A percentile compares a stretch with the other conserved stretches of the same genome.
Conservation (phyloP, 2,797 vertebrate species). For the Channallabes apus region DNA sequence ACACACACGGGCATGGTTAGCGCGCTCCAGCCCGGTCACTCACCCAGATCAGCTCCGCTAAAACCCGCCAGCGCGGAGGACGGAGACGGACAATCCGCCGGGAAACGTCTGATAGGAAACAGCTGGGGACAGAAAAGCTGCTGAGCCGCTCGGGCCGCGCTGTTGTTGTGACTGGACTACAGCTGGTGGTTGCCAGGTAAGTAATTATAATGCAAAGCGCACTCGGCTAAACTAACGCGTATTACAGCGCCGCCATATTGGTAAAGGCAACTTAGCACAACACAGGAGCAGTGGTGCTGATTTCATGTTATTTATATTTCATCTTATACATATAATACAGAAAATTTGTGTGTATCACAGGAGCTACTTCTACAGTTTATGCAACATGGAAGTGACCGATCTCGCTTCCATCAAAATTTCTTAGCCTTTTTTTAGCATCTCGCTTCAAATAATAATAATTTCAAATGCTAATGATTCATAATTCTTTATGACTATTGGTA, state of each 20-base stretch:
- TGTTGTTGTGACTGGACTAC: slow-evolving; percentile 29
- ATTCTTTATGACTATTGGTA: no score
- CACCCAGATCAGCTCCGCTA: background rate
- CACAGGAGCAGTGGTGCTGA: no score
- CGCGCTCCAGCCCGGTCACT: background rate
- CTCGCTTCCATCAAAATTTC: no score
- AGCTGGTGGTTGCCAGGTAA: slow-evolving; percentile 28
- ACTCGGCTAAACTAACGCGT: background rate
- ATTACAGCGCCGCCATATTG: background rate
- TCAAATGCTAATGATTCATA: no score
- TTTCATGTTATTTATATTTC: no score
- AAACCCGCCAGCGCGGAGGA: background rate
- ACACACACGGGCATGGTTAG: slow-evolving; percentile 83
- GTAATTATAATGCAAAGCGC: background rate
- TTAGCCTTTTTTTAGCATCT: no score
- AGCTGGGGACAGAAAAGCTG: background rate
- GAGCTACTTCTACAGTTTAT: no score
- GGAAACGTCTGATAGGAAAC: background rate
- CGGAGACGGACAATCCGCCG: no score
- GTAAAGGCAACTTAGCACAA: background rate
- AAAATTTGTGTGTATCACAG: no score
- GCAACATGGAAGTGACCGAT: no score
- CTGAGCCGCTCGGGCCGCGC: background rate
- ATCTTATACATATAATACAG: no score
- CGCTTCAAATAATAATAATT: no score